Conservation (phyloP, 92 coral and sea anemone species). For the Anthopleura xanthogrammica region DNA sequence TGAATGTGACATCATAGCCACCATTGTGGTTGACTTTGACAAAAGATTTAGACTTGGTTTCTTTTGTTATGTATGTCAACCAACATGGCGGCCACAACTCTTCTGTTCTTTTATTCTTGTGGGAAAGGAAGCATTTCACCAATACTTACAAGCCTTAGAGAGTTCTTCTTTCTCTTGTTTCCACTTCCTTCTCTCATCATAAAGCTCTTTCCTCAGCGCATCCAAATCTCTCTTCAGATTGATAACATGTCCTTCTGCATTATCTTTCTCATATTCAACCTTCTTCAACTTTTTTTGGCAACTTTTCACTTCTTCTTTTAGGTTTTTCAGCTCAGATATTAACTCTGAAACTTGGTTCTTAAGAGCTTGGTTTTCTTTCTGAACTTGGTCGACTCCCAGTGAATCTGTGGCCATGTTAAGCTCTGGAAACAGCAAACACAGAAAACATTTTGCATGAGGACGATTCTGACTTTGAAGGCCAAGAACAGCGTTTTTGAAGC, state of each 20-base stretch:
- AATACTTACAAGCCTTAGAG: constrained; percentile 29
- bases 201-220: constrained; percentile 71
- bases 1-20: too few species aligned
- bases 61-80: too few species aligned
- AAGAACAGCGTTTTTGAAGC: not conserved
- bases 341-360: constrained; percentile 50
- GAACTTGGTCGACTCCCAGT: not conserved
- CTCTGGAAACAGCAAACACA: constrained; percentile 46
- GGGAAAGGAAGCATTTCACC: too few species aligned
- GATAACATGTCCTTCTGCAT: constrained; percentile 70
- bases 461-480: not conserved
- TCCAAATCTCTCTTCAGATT: constrained; percentile 76
- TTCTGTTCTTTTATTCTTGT: too few species aligned
- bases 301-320: constrained; percentile 59
- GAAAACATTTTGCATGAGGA: not conserved
- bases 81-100: too few species aligned
- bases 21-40: too few species aligned
- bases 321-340: constrained; percentile 44
- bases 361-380: constrained; percentile 17
- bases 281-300: constrained; percentile 75
- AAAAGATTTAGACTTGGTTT: too few species aligned
- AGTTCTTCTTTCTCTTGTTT: constrained; percentile 29
- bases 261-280: constrained; percentile 87
- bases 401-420: constrained; percentile 16
- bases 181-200: constrained; percentile 71